Base-by-base conservation (phyloP, 2,888 invertebrate species). In the Glyphotaelius pellucidus region DNA sequence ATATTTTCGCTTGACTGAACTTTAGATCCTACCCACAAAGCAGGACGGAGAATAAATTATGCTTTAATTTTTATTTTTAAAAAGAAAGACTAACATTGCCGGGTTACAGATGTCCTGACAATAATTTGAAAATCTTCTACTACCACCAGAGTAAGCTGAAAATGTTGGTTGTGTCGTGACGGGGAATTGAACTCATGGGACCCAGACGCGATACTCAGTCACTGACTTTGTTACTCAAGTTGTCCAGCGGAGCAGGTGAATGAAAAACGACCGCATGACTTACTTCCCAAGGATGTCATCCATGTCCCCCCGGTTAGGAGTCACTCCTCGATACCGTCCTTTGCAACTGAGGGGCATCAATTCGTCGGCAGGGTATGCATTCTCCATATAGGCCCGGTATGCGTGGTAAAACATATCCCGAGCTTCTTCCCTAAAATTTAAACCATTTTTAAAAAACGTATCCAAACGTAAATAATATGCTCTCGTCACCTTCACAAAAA, bases 361-460 rank as follows among this genome's bases (percentile, higher is more conserved):
- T 95, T 99, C 99, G 96, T 99, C 99, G 31, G 99, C 99, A 90
- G 99, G 99, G 95, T 98, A 99, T 25, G 99, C 99, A 96, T 99
- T 98, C 94, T 98, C 98, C 99, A 99, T 99, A 94, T 99, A 99
- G 2, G 99, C 98, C 94, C 98, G 96, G 95, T 99, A 99, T 5
- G 99, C 99, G 96, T 99, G 99, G 95, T 99, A 98, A 95, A 99
- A 99, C 99, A 99, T 99, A 94, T 98, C 98, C 92, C 98, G 96
- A 25, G 99, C 97, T 95, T 99, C 98, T 94, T 98, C 98, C 95
- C 99, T 99, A 83, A 96, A 96, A 91, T 35, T 85, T 42, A 47
- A 86, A 86, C n/a, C 7, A 86, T 86, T 83, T 15, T 25, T n/a
- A 42, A 30, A 86, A 15, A 15, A 42, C 38, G 7, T 30, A 42